Conservation (phyloP, 2,888 invertebrate genomes). For the Pachymerium ferrugineum region DNA sequence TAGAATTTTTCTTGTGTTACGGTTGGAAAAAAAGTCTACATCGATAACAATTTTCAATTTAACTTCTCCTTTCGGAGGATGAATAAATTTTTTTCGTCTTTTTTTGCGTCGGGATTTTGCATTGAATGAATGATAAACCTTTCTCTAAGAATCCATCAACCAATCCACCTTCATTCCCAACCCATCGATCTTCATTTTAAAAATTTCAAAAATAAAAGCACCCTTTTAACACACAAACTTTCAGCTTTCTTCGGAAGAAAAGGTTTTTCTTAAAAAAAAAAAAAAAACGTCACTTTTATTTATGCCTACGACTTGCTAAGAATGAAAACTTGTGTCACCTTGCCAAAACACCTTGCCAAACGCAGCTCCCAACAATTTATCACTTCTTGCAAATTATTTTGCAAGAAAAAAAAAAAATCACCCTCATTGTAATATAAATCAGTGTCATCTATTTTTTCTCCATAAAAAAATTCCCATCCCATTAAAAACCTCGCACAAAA, state of each 20-base stretch:
- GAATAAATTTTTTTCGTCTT: background rate
- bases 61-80: background rate
- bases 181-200: background rate
- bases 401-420: no score
- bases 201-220: background rate
- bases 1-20: background rate
- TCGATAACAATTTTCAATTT: background rate
- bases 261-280: no score
- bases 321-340: background rate
- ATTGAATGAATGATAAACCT: constrained; percentile 6
- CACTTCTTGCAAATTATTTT: background rate
- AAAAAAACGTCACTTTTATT: background rate
- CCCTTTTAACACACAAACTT: no score
- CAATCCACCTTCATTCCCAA: background rate
- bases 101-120: background rate
- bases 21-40: no score
- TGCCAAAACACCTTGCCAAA: background rate
- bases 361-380: background rate
- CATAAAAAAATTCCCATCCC: background rate
- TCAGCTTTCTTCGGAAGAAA: no score
- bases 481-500: background rate
- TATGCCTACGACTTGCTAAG: background rate
- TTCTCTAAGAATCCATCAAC: constrained; percentile 7
- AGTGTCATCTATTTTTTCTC: no score
- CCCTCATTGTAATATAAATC: no score